Evolutionary conservation across 2,113 vertebrate genomes (phyloP), one percentile per base, ranked within the genome.

Genomic region (Gavia stellata): DNA sequence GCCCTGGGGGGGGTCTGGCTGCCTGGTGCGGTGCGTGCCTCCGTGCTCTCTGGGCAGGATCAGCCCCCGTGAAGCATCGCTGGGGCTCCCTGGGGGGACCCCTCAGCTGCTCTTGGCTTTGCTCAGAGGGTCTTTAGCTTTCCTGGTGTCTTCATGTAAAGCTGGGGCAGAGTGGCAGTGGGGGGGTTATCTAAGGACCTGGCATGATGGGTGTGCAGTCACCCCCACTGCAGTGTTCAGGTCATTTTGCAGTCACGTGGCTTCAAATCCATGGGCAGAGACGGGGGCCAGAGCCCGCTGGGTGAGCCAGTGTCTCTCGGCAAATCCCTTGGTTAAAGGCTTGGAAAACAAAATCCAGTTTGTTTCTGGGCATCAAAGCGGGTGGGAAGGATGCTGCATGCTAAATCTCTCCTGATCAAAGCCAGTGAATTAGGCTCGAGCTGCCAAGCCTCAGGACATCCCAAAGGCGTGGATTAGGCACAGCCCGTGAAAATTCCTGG

Each of bases 11-110:
- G n/a, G 73, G 73, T n/a, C 67, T 10, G 56, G 71, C 81, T 90
- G 79, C 74, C 71, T 82, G 1, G 25, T 0, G 0, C 15, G 47
- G 50, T 50, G 33, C 0, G 1, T 50, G 44, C 20, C 10, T 75
- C 34, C 0, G 1, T 31, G 49, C 15, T 73, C 68, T 42, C 44
- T 15, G 50, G 58, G 31, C 84, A 31, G 77, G 33, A 65, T 38
- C n/a, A 47, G 53, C 17, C 50, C 79, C 45, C 5, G 0, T 2
- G 33, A 34, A 77, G 3, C 42, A 18, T 71, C 8, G 0, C 73
- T 47, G 58, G 52, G 42, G 25, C 19, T 80, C 58, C 56, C 65
- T 44, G 65, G 52, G 49, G 40, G 49, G 5, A 10, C 67, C 36
- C 31, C 9, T 18, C 6, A 3, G 4, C 65, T 53, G n/a, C 49